A percentile compares a stretch with the other conserved stretches of the same genome.
Conservation (phyloP, 2,888 invertebrate species). For the Papilio elwesi region DNA sequence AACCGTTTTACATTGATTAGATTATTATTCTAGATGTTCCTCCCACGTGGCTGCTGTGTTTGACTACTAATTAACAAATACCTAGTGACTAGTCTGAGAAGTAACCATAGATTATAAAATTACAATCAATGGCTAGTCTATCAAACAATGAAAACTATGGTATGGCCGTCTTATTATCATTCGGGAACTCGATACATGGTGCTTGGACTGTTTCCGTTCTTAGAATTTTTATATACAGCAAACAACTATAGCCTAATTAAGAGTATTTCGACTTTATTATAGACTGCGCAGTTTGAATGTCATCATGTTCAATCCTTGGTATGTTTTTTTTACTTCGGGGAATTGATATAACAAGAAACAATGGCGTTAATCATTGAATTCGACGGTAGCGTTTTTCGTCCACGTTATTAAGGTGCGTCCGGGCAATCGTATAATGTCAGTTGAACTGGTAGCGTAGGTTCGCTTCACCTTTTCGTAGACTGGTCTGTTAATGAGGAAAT, state of each 20-base stretch:
- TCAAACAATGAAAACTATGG: too few relatives aligned
- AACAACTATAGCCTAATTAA: too few relatives aligned
- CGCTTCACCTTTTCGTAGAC: conserved; percentile 8
- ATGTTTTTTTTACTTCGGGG: neutral
- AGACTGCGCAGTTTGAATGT: neutral
- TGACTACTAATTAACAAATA: conserved; percentile 30
- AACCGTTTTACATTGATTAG: conserved; percentile 26
- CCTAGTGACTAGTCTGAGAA: neutral
- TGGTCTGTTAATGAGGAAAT: conserved; percentile 26
- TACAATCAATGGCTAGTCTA: neutral
- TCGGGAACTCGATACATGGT: too few relatives aligned
- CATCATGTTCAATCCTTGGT: neutral
- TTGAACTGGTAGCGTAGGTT: conserved; percentile 24
- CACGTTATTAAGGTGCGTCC: conserved; percentile 25
- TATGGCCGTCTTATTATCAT: too few relatives aligned
- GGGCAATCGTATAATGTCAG: conserved; percentile 34
- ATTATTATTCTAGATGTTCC: conserved; percentile 27
- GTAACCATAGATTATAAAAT: neutral
- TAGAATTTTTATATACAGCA: too few relatives aligned
- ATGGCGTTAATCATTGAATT: conserved; percentile 15
- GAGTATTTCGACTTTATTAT: too few relatives aligned
- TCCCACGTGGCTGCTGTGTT: conserved; percentile 16
- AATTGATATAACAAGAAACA: neutral
- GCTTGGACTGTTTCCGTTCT: too few relatives aligned
- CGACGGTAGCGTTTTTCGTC: neutral